These are phyloP conservation scores for Onthophagus taurus DNA, from an alignment of 1,140 invertebrate species.

Conservation along the genomic window DNA sequence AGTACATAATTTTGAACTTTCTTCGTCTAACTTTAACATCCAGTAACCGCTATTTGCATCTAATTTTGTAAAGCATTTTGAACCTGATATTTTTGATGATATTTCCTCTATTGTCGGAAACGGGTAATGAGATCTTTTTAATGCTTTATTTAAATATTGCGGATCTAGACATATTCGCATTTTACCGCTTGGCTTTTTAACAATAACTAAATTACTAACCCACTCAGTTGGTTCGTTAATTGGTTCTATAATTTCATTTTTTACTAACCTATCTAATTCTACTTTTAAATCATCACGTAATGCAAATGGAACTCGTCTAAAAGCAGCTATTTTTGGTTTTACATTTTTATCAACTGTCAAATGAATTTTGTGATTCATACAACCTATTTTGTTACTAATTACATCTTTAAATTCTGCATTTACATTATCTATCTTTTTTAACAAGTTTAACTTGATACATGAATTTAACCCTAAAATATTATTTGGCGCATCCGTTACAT, in stretches of 20 bases:
- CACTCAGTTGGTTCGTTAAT: slow-evolving; percentile 32
- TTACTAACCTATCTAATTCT: slow-evolving; percentile 24
- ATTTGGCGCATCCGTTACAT: too few relatives aligned
- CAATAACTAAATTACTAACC: slow-evolving; percentile 35
- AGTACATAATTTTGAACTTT: slow-evolving; percentile 20
- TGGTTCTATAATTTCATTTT: slow-evolving; percentile 25
- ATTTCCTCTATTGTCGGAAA: slow-evolving; percentile 9
- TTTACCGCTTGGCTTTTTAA: slow-evolving; percentile 32
- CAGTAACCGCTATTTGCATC: slow-evolving; percentile 16
- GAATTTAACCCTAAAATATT: too few relatives aligned
- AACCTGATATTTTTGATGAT: background rate
- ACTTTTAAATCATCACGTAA: slow-evolving; percentile 23
- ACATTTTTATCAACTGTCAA: background rate
- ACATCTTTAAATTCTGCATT: too few relatives aligned
- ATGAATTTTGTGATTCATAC: too few relatives aligned
- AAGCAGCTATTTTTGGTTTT: slow-evolving; percentile 15
- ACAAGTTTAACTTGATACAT: too few relatives aligned
- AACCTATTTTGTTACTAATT: too few relatives aligned
- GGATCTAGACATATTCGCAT: slow-evolving; percentile 37
- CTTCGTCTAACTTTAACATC: slow-evolving; percentile 21
- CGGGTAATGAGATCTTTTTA: slow-evolving; percentile 7
- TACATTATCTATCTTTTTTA: too few relatives aligned
- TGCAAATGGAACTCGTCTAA: slow-evolving; percentile 23
- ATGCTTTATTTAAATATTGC: slow-evolving; percentile 26
- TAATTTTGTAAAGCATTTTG: slow-evolving; percentile 10